Conservation (phyloP, 2,113 vertebrate species). For the Tachycineta bicolor region DNA sequence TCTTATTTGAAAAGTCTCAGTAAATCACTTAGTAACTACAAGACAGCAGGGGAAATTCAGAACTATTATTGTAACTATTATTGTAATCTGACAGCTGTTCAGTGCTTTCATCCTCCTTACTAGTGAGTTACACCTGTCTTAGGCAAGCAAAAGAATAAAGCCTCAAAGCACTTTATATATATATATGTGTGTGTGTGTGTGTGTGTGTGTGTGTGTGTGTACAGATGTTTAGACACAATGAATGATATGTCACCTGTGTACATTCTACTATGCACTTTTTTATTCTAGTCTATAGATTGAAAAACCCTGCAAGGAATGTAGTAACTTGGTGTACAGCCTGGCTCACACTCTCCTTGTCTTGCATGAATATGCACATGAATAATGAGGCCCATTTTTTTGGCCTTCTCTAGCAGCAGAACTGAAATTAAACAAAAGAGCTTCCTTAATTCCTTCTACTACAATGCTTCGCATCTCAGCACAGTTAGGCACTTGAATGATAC, state of each 20-base stretch:
- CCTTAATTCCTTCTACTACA: not conserved
- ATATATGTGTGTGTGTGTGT: not conserved
- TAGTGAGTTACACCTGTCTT: not conserved
- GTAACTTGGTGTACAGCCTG: not conserved
- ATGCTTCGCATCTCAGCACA: not conserved
- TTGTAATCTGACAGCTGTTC: not conserved
- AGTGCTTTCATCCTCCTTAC: not conserved
- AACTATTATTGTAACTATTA: not conserved
- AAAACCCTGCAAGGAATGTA: not conserved
- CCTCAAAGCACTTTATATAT: not conserved
- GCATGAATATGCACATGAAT: not conserved
- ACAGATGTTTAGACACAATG: not conserved
- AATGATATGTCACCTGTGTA: not conserved
- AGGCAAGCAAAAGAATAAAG: not conserved
- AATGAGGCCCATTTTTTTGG: not conserved
- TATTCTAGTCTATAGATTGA: not conserved
- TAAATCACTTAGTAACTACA: not conserved
- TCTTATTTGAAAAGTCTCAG: not conserved
- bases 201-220: not conserved
- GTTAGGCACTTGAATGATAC: not conserved
- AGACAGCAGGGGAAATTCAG: not conserved
- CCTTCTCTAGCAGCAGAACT: not conserved
- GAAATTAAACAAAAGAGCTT: not conserved
- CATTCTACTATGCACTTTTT: not conserved
- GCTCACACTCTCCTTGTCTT: not conserved